A percentile compares a stretch with the other conserved stretches of the same genome.
Evolutionary conservation across 2,888 invertebrate species (phyloP).

Genomic region (Acronicta leporina): DNA sequence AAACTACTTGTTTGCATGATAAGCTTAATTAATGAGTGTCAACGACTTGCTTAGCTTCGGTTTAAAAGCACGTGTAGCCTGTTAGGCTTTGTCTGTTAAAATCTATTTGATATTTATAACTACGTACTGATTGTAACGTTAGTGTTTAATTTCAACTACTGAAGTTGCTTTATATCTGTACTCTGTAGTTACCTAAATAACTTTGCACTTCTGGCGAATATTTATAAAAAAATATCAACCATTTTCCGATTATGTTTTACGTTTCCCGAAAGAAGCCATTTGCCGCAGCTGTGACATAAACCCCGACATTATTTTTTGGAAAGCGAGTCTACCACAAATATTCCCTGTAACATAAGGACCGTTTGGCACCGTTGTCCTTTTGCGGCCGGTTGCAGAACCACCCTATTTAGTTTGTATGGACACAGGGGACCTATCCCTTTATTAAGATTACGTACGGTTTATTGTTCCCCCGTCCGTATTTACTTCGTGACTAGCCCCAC

Average conservation of each 20-base stretch:
- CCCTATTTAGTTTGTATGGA: conserved; percentile 51
- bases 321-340: conserved; percentile 36
- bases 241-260: conserved; percentile 14
- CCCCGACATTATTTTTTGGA: conserved; percentile 34
- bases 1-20: conserved; percentile 53
- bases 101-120: too few relatives aligned
- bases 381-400: conserved; percentile 21
- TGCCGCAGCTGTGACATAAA: conserved; percentile 42
- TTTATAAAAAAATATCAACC: neutral
- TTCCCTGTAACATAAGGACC: conserved; percentile 43
- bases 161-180: too few relatives aligned
- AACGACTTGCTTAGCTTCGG: conserved; percentile 47
- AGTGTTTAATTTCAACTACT: too few relatives aligned
- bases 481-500: conserved; percentile 35
- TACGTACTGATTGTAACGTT: too few relatives aligned
- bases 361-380: conserved; percentile 14
- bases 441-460: conserved; percentile 53
- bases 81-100: too few relatives aligned
- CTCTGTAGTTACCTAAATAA: too few relatives aligned
- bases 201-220: too few relatives aligned
- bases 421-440: conserved; percentile 56
- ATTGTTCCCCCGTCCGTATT: conserved; percentile 34
- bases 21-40: conserved; percentile 55
- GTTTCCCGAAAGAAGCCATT: conserved; percentile 34
- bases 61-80: conserved; percentile 39